Conservation (phyloP, 1,140 invertebrate species). For the Catajapyx aquilonaris region DNA sequence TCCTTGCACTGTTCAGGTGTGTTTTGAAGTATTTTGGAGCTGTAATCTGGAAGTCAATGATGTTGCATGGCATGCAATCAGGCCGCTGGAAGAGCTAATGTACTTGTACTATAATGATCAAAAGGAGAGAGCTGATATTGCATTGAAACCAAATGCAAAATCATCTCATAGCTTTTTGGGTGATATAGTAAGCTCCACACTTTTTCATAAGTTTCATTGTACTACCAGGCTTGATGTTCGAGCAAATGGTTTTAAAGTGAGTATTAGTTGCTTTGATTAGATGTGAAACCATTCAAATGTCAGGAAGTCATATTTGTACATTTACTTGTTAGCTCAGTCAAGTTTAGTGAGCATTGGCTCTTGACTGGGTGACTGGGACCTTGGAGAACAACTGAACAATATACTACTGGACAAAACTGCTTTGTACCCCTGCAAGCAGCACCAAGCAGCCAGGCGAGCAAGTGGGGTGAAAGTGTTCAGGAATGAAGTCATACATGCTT, state of each 20-base stretch:
- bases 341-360: too few relatives aligned
- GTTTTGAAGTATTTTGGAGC: constrained; percentile 1
- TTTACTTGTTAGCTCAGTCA: neutral
- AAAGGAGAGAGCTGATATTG: neutral
- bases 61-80: too few relatives aligned
- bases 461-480: neutral
- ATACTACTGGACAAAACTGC: neutral
- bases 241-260: neutral
- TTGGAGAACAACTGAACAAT: neutral
- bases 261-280: neutral
- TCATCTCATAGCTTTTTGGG: neutral
- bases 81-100: too few relatives aligned
- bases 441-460: neutral
- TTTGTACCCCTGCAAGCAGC: neutral
- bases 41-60: constrained; percentile 2
- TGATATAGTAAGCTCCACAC: too few relatives aligned
- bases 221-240: neutral
- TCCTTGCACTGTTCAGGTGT: constrained; percentile 8
- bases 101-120: too few relatives aligned
- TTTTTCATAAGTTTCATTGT: too few relatives aligned
- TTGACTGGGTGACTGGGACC: neutral
- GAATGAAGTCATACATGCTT: neutral
- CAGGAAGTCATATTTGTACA: neutral
- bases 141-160: neutral
- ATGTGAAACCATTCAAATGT: neutral